Base-by-base conservation (phyloP, 2,888 invertebrate species). In the Torymus texanus region DNA sequence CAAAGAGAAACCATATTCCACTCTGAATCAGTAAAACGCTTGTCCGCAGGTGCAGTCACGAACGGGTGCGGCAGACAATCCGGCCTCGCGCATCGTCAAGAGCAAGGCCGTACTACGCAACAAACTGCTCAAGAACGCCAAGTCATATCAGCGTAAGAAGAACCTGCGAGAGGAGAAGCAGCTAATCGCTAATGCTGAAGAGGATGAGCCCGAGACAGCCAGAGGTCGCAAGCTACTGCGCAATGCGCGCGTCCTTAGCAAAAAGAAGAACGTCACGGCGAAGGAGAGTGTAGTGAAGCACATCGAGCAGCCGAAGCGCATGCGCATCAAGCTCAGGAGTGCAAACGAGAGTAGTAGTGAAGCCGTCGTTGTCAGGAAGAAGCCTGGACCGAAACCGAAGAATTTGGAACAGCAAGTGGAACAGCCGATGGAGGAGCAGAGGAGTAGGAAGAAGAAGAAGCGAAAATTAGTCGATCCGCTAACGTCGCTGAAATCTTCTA, bases 101-200 rank as follows among this genome's bases (percentile, higher is more conserved):
- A 88, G 85, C 79, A 90, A 90, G 75, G 87, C 88, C 0, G 88
- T 83, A n/a, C 79, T 90, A 51, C 85, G 88, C 71, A 90, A 90
- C 80, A 88, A 90, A 72, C 78, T 90, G 56, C 80, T 90, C 80
- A 89, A 90, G 80, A 89, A 90, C 78, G 90, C 90, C 29, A 90
- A 90, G 74, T 89, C 88, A 67, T 86, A 87, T 59, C 89, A 89
- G 53, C 86, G 89, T 2, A 82, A 80, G 71, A 82, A 82, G 61
- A 80, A 82, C 53, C 66, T 80, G 18, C 78, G 78, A 12, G 75
- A 82, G 61, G 79, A 78, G 16, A 71, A 80, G 75, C 29, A 80
- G 50, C 59, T 53, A 72, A 13, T 21, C 12, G 59, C 55, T n/a
- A 12, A 55, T 16, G 5, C 74, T 53, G 13, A 68, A 13, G 41